Conservation (phyloP, 1,140 invertebrate genomes). For the Mycetomoellerius zeteki region DNA sequence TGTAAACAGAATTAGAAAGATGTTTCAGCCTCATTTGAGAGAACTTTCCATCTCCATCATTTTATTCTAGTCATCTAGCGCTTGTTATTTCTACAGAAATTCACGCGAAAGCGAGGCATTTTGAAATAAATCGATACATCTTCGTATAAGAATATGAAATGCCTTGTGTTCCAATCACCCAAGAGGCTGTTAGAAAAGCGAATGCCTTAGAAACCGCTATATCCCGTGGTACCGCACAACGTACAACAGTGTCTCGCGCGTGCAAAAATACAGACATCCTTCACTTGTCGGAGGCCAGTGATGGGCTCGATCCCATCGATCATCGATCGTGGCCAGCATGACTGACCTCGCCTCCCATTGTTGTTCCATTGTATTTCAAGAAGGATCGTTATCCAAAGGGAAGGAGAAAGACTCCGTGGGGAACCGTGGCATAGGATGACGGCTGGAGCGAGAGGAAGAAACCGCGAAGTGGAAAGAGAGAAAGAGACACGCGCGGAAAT, state of each 20-base stretch:
- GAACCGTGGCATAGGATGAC: not conserved
- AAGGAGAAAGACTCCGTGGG: slow-evolving; percentile 28
- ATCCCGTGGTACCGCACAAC: slow-evolving; percentile 1
- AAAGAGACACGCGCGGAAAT: slow-evolving; percentile 62
- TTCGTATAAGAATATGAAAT: not conserved
- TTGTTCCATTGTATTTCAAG: slow-evolving; percentile 26
- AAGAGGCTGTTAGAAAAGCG: slow-evolving; percentile 5
- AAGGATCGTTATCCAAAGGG: slow-evolving; percentile 16
- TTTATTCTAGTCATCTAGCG: slow-evolving; percentile 26
- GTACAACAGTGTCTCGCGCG: not conserved
- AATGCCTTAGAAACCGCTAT: slow-evolving; percentile 41
- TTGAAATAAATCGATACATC: not conserved
- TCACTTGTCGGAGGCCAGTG: slow-evolving; percentile 31
- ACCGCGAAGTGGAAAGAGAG: slow-evolving; percentile 64
- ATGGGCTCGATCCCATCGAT: slow-evolving; percentile 45
- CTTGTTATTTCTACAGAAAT: slow-evolving; percentile 11
- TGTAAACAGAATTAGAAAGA: slow-evolving; percentile 39
- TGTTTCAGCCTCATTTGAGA: slow-evolving; percentile 15
- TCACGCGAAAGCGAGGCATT: not conserved
- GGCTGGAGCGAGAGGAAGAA: slow-evolving; percentile 42
- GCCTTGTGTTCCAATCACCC: not conserved
- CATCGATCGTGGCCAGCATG: slow-evolving; percentile 44
- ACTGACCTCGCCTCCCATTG: slow-evolving; percentile 51
- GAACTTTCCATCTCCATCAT: slow-evolving; percentile 40
- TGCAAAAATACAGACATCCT: slow-evolving; percentile 25